Base-by-base conservation (phyloP, 2,888 invertebrate genomes). In the Muscina levida region DNA sequence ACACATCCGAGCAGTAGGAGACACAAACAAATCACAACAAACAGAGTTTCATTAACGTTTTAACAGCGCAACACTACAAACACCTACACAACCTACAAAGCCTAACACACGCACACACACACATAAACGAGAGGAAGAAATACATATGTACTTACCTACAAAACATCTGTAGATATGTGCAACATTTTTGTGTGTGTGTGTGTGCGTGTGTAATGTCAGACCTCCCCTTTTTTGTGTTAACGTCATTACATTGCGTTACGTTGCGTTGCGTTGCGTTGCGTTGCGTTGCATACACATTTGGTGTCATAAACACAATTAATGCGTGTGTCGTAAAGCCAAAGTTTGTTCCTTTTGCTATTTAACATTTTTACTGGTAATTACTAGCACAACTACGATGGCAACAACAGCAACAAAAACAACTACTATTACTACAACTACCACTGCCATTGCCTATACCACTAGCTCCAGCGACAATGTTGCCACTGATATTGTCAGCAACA, bases 281-380 rank as follows among this genome's bases (percentile, higher is more conserved):
- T 31, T 5, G 3, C 31, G 31, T 31, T 31, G 4, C n/a, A n/a
- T n/a, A n/a, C n/a, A n/a, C n/a, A n/a, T n/a, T 31, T 8, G 3
- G 39, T 81, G 77, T 81, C 81, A 81, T 77, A 77, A 77, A 77
- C 77, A 75, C 67, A 74, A 77, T 75, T 68, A 77, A 72, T 72
- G 77, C 48, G 31, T 31, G 31, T 77, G 81, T 56, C 77, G 67
- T 75, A 75, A 81, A 75, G 77, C 68, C 56, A 68, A 74, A 67
- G 68, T 56, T 77, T 15, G 59, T 17, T 59, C 22, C 56, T 62
- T 42, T 56, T 77, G 67, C 44, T 71, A 67, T 81, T 81, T 75
- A 56, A 74, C 72, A 72, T 81, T 77, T 62, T 77, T 57, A 68
- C 74, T 77, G 74, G 65, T 75, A 77, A 75, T 77, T 81, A 74